A percentile compares a stretch with the other conserved stretches of the same genome.
These are phyloP conservation scores for Leiothrix lutea DNA, from an alignment of 2,113 vertebrate species.

Conservation along the genomic window DNA sequence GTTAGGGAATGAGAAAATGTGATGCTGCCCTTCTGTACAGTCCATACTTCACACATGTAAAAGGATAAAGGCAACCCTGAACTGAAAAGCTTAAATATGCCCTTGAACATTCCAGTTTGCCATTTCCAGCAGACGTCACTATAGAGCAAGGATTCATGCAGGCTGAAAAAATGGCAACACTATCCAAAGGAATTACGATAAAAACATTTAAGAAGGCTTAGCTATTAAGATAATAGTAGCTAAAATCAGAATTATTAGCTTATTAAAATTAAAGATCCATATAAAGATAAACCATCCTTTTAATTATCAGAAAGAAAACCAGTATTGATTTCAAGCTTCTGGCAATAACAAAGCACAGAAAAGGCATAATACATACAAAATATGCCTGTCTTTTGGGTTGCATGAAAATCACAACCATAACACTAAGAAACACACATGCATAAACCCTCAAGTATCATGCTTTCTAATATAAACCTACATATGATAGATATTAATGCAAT, in stretches of 20 bases:
- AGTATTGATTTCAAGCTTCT: conserved; percentile 65
- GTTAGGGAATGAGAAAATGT: not conserved
- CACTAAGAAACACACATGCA: not conserved
- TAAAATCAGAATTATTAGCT: conserved; percentile 73
- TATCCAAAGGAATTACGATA: conserved; percentile 61
- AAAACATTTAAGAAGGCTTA: conserved; percentile 65
- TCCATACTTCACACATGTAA: not conserved
- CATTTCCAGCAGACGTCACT: conserved; percentile 31
- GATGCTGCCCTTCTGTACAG: not conserved
- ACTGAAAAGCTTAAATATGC: not conserved
- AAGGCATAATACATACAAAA: not conserved
- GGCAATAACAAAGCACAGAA: conserved; percentile 57
- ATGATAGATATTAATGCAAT: not conserved
- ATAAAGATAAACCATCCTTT: conserved; percentile 70
- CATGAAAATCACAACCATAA: not conserved
- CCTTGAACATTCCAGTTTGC: conserved; percentile 14
- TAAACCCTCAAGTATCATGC: not conserved
- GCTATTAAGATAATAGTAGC: conserved; percentile 70
- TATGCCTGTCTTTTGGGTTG: rapidly evolving
- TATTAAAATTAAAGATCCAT: conserved; percentile 73
- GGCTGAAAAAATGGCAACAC: conserved; percentile 18
- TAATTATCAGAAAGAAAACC: conserved; percentile 66
- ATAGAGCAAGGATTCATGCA: conserved; percentile 6
- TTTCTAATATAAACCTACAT: not conserved
- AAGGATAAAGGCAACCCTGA: not conserved